Evolutionary conservation across 2,888 invertebrate genomes (phyloP), one percentile per base, ranked within the genome.

Genomic region (Chrysolina haemoptera): DNA sequence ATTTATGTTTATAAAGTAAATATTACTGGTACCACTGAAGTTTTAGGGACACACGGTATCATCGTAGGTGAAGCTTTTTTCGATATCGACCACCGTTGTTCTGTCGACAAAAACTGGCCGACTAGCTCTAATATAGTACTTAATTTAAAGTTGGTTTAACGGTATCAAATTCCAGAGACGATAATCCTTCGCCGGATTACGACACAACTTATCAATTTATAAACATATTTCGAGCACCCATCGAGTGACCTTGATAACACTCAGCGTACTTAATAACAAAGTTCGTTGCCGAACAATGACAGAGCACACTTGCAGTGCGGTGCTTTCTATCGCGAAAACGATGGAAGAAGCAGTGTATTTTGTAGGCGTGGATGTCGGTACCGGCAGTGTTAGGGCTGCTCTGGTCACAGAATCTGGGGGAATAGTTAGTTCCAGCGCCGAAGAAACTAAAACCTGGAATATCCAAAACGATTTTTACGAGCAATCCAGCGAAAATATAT

Each of bases 401-500:
- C 88, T 98, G 46, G 94, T 97, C 5, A 89, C 91, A 69, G 88
- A 90, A 8, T 86, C 89, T 69, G 97, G 98, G 1, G 91, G 91
- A 84, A 90, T 96, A 43, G 76, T 92, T 8, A 90, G 91, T 77
- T 89, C 91, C 62, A 89, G 93, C 18, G 92, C 92, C 0, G 90
- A 92, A 84, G 88, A 90, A 62, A 94, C 96, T 35, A 88, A 91
- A 85, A 95, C 94, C 14, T 96, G 94, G 93, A 95, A 94, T 85
- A 59, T 68, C 27, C 90, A 91, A 82, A 88, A 91, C 0, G 91
- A 94, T 85, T 94, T 92, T 86, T 98, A 95, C 87, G 97, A 98
- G 87, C 98, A 98, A 88, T 97, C 97, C 5, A 95, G 96, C 0
- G 91, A 94, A 73, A 91, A 98, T 85, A 96, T 98, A 84, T 98